These are phyloP conservation scores for Clarias pachynema DNA, from an alignment of 2,797 vertebrate genomes.

Conservation along the genomic window DNA sequence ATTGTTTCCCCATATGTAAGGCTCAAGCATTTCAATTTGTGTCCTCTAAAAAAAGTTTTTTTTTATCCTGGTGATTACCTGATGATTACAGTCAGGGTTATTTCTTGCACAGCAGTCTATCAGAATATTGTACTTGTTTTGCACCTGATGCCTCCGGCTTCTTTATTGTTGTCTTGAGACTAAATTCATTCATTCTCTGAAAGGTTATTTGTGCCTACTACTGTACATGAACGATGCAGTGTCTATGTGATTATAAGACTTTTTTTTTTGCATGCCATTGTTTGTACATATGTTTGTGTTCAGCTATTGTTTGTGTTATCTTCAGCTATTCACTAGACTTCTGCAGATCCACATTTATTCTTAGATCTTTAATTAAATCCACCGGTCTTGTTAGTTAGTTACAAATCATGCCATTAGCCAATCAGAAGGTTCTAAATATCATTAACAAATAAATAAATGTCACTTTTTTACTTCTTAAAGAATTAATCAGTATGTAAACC, in stretches of 20 bases:
- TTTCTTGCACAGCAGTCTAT: no score
- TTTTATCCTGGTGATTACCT: background rate
- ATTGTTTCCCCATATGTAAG: no score
- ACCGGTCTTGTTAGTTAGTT: background rate
- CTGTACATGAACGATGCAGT: no score
- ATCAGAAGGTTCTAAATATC: background rate
- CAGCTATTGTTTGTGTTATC: background rate
- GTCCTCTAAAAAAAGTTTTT: background rate
- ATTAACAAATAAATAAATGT: background rate
- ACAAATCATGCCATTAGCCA: background rate
- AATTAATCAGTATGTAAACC: background rate
- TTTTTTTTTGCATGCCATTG: background rate
- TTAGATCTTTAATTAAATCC: background rate
- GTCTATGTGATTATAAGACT: background rate
- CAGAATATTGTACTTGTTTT: no score
- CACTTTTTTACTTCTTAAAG: background rate
- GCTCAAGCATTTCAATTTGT: background rate
- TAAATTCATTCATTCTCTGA: background rate
- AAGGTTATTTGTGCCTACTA: background rate
- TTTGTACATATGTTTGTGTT: background rate
- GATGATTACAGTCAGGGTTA: background rate
- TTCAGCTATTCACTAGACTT: background rate
- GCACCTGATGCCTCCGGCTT: background rate
- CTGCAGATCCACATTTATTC: background rate
- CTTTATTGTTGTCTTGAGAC: background rate